Evolutionary conservation across 2,797 vertebrate genomes (phyloP).

Genomic region (Xiphophorus birchmanni): DNA sequence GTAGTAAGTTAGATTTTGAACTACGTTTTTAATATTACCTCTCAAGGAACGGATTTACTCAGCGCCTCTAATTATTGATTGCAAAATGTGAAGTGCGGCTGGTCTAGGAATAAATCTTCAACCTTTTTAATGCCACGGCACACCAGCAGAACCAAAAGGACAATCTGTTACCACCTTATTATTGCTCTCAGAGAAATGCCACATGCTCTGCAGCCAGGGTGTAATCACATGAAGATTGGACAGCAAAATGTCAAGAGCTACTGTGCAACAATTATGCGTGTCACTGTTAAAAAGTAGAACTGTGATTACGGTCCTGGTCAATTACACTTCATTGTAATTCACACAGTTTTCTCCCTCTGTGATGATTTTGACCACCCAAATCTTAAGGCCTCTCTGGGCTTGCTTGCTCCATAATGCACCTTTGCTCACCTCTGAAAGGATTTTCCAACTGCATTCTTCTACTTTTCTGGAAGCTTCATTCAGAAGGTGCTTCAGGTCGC

Average conservation of each 20-base stretch:
- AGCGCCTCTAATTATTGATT: constrained; percentile 51
- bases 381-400: constrained; percentile 4
- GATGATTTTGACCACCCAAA: constrained; percentile 16
- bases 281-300: constrained; percentile 22
- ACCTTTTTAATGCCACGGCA: constrained; percentile 36
- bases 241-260: constrained; percentile 67
- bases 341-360: constrained; percentile 8
- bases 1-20: constrained; percentile 12
- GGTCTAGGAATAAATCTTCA: constrained; percentile 34
- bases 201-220: constrained; percentile 41
- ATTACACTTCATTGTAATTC: constrained; percentile 49
- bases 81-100: constrained; percentile 43
- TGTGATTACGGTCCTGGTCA: constrained; percentile 18
- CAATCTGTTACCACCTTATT: constrained; percentile 36
- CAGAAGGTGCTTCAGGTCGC: constrained; percentile 17
- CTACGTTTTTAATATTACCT: constrained; percentile 49
- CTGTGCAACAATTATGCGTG: constrained; percentile 33
- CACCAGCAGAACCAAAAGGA: constrained; percentile 20
- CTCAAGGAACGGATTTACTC: constrained; percentile 36
- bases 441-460: constrained; percentile 20
- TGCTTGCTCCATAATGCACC: background rate
- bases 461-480: constrained; percentile 10
- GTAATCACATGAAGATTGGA: constrained; percentile 31
- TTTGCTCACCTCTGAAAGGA: constrained; percentile 33
- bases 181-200: constrained; percentile 58